phyloP scores from a whole-genome alignment of 1,140 invertebrate genomes.

The Zaprionus ornatus region DNA sequence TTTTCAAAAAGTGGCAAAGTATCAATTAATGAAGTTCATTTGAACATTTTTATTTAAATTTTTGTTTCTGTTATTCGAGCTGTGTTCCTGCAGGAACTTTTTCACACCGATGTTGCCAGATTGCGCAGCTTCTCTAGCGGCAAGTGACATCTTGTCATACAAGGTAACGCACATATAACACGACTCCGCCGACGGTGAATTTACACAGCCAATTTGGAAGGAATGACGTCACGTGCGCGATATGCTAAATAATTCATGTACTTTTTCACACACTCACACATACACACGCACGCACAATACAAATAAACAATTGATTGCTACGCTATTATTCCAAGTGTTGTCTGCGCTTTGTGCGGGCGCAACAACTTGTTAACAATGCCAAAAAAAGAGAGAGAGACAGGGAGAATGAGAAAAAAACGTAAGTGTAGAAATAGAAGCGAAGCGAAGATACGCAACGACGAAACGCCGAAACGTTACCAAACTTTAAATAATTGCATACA shows the following conservation, averaged over 20 bases:
- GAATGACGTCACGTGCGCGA: conserved; percentile 40
- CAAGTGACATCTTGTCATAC: conserved; percentile 20
- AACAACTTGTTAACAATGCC: conserved; percentile 38
- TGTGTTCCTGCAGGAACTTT: not conserved
- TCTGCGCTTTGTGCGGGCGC: conserved; percentile 22
- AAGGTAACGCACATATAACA: not conserved
- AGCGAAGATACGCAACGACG: not conserved
- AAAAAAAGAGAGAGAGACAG: not conserved
- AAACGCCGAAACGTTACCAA: conserved; percentile 21
- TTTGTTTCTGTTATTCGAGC: not conserved
- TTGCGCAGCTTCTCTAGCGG: not conserved
- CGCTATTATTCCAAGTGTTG: conserved; percentile 9
- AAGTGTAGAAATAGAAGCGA: conserved; percentile 1
- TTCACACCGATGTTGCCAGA: conserved; percentile 3
- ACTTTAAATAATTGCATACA: conserved; percentile 39
- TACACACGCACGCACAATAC: not conserved
- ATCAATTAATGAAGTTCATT: no score
- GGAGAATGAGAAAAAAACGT: not conserved
- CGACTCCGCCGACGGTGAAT: not conserved
- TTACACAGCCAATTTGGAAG: conserved; percentile 7
- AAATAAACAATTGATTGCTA: conserved; percentile 25
- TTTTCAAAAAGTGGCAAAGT: no score
- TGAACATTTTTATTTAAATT: not conserved
- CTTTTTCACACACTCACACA: conserved; percentile 3
- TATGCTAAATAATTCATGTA: conserved; percentile 15